Percentiles rank a stretch among this genome's conserved stretches.
Conservation (phyloP, 2,113 vertebrate species). For the Pedetes capensis region DNA sequence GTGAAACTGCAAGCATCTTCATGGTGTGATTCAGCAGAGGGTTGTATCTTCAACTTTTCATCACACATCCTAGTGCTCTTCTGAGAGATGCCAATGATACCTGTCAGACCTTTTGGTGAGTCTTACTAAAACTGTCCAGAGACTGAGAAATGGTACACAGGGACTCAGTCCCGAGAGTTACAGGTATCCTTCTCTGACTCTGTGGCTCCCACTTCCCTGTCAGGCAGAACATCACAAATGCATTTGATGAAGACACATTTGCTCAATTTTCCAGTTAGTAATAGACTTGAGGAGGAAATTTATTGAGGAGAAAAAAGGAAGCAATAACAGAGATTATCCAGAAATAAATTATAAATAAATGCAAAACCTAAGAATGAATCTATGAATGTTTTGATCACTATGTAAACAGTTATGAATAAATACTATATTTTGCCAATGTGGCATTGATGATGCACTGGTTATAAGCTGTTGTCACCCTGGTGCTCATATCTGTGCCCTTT, state of each 20-base stretch:
- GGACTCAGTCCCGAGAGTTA: neutral
- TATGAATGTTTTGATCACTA: neutral
- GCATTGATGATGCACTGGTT: neutral
- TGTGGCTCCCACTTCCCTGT: neutral
- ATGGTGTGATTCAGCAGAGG: neutral
- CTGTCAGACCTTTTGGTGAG: neutral
- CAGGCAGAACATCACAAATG: neutral
- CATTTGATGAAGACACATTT: neutral
- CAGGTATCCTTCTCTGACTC: neutral
- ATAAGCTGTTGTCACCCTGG: neutral
- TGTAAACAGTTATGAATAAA: neutral
- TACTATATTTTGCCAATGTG: neutral
- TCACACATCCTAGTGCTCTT: neutral
- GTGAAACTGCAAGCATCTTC: neutral
- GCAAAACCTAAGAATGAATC: neutral
- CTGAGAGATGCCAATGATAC: neutral
- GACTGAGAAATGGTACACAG: neutral
- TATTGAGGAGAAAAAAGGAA: neutral
- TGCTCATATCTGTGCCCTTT: neutral
- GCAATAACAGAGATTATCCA: neutral
- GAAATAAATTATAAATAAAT: neutral
- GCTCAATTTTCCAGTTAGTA: neutral
- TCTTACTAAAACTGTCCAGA: neutral
- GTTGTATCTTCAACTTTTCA: neutral
- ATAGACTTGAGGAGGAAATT: neutral